These are phyloP conservation scores for Chiropotes sagulatus DNA, from an alignment of 2,797 vertebrate species.

Conservation along the genomic window DNA sequence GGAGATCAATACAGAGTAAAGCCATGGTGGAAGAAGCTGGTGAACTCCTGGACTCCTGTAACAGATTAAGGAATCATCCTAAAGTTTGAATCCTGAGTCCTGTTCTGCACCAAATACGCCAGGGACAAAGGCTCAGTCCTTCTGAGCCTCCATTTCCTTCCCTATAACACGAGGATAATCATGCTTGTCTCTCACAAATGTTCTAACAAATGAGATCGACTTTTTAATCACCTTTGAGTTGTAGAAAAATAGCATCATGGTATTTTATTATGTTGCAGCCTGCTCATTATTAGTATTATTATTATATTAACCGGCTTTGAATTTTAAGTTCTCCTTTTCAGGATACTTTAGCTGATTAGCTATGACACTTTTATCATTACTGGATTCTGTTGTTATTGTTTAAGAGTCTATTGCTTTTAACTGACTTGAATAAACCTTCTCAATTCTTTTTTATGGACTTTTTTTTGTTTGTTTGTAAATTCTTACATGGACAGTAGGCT, in stretches of 20 bases:
- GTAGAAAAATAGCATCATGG: not conserved
- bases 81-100: not conserved
- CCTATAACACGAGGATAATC: not conserved
- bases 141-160: not conserved
- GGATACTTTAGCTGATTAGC: not conserved
- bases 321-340: constrained; percentile 37
- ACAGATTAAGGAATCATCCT: not conserved
- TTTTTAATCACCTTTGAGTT: constrained; percentile 22
- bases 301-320: not conserved
- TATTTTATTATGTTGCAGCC: not conserved
- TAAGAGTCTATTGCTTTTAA: not conserved
- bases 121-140: constrained; percentile 18
- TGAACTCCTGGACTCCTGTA: not conserved
- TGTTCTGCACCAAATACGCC: not conserved
- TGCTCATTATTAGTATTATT: not conserved
- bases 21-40: not conserved
- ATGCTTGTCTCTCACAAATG: not conserved
- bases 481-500: not conserved
- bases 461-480: not conserved
- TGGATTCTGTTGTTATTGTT: not conserved
- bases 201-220: not conserved
- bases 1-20: not conserved
- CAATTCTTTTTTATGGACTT: not conserved
- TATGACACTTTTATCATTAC: not conserved
- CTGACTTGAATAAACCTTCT: constrained; percentile 25